Evolutionary conservation across 1,140 invertebrate species (phyloP).

Genomic region (Orussus abietinus): DNA sequence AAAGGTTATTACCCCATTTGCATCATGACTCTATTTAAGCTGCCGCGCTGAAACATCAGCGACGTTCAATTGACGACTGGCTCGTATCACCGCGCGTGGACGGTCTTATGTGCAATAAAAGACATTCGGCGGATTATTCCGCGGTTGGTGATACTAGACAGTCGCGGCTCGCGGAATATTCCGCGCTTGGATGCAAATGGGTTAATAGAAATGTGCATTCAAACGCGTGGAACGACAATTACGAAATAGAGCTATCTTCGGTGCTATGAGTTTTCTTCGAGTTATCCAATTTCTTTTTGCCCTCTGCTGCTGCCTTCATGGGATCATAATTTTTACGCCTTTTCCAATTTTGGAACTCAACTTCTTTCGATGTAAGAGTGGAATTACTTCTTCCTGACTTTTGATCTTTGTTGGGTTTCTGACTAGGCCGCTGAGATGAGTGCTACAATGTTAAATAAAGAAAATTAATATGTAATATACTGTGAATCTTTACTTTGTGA

Average conservation of each 20-base stretch:
- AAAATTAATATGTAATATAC: slow-evolving; percentile 5
- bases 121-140: too few species aligned
- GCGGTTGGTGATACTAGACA: too few species aligned
- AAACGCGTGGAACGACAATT: slow-evolving; percentile 4
- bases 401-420: slow-evolving; percentile 30
- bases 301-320: slow-evolving; percentile 80
- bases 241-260: slow-evolving; percentile 22
- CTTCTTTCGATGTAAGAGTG: slow-evolving; percentile 64
- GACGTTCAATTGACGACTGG: too few species aligned
- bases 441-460: slow-evolving; percentile 18
- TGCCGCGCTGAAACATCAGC: too few species aligned
- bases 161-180: too few species aligned
- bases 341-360: slow-evolving; percentile 90
- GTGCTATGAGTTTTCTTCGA: slow-evolving; percentile 44
- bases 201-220: too few species aligned
- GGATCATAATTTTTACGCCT: slow-evolving; percentile 87
- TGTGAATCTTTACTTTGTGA: not conserved
- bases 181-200: too few species aligned
- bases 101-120: too few species aligned
- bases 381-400: slow-evolving; percentile 58
- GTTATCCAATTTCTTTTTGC: slow-evolving; percentile 58
- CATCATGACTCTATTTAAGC: too few species aligned
- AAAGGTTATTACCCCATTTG: not conserved
- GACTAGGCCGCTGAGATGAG: slow-evolving; percentile 18
- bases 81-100: too few species aligned